Percentiles rank a stretch among this genome's conserved stretches.
phyloP scores from a whole-genome alignment of 1,140 invertebrate genomes.

The Stegodyphus mimosarum region DNA sequence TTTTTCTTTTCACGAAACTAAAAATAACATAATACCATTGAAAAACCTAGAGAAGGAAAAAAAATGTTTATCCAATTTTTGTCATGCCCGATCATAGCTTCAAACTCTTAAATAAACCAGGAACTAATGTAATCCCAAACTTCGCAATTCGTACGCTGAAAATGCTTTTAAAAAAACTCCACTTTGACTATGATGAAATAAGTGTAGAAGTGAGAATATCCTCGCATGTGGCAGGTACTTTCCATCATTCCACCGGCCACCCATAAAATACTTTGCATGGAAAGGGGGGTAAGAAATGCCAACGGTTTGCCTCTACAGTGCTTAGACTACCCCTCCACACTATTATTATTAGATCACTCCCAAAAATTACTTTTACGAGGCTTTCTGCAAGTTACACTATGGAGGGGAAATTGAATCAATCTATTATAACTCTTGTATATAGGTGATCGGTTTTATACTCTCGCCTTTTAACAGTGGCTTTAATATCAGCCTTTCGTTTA shows the following conservation, averaged over 20 bases:
- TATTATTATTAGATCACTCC: not conserved
- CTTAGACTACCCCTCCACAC: not conserved
- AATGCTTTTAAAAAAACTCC: not conserved
- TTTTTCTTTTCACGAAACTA: no score
- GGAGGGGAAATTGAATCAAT: not conserved
- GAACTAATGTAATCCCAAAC: no score
- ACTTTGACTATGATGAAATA: constrained; percentile 1
- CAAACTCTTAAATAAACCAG: no score
- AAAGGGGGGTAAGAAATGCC: no score
- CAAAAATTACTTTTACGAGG: not conserved
- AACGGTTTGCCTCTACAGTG: not conserved
- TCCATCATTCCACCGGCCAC: not conserved
- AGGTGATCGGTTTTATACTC: not conserved
- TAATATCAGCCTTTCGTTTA: not conserved
- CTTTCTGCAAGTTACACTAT: not conserved
- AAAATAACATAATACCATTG: no score
- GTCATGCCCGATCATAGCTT: no score
- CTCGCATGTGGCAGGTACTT: not conserved
- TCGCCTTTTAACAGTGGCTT: not conserved
- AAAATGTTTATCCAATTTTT: no score
- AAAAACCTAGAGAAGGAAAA: no score
- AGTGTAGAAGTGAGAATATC: not conserved
- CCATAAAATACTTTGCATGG: not conserved
- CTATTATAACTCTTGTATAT: not conserved
- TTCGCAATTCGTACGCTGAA: not conserved